Base-by-base conservation (phyloP, 1,140 invertebrate genomes). In the Brachionus calyciflorus region DNA sequence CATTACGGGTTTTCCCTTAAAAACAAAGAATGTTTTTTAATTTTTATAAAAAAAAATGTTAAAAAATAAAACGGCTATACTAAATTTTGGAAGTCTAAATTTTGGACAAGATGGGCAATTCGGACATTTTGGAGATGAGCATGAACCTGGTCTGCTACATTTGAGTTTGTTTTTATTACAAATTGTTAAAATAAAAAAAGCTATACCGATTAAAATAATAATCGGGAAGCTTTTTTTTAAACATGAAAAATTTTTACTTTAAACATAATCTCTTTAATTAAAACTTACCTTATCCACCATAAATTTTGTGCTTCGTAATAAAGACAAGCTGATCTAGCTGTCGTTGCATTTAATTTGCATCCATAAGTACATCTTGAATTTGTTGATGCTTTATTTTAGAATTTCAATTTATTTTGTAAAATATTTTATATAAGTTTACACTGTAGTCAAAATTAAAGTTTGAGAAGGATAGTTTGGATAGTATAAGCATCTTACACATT, bases 391-490 rank as follows among this genome's bases (percentile, higher is more conserved):
- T n/a, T n/a, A n/a, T n/a, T n/a, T n/a, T n/a, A n/a, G n/a, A n/a
- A n/a, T n/a, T n/a, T n/a, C n/a, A n/a, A n/a, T n/a, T n/a, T n/a
- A n/a, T n/a, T n/a, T n/a, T n/a, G n/a, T 51, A 17, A 51, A 63
- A 40, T 63, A 17, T 19, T 63, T n/a, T 4, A 63, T 7, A 37
- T 9, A 63, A 37, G 17, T 44, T 65, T 65, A 65, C 60, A 30
- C 9, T 37, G 40, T 65, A 4, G 9, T 9, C 3, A 65, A 5
- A 28, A 12, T 24, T 1, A 41, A 19, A 21, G 19, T 44, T 26
- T 21, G 19, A 14, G 60, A 65, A 3, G 60, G 60, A 65, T 44
- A 65, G 28, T 65, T 65, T 17, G 60, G 60, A 65, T 65, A 65
- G 14, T 44, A 65, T 44, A 7, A 17, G 14, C 44, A 46, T 46